Conservation (phyloP, 2,113 vertebrate genomes). For the Ciconia boyciana region DNA sequence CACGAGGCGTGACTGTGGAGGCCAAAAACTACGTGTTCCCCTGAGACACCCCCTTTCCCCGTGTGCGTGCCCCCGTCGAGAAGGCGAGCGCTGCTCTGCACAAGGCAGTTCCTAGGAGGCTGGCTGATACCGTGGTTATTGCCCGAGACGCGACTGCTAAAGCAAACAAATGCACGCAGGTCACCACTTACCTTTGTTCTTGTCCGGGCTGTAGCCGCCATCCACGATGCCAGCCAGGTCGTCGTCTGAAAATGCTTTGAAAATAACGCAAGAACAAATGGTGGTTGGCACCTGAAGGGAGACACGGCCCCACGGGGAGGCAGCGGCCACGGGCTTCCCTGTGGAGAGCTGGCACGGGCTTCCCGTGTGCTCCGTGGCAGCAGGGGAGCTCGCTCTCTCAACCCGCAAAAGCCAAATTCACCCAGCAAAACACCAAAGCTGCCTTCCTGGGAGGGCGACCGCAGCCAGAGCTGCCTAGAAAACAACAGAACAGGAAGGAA, state of each 20-base stretch:
- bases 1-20: neutral
- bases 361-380: rapidly evolving
- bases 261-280: neutral
- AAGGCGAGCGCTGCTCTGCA: neutral
- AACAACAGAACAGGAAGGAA: neutral
- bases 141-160: rapidly evolving
- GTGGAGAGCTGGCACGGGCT: neutral
- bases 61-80: rapidly evolving
- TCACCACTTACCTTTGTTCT: slow-evolving; percentile 74
- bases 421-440: neutral
- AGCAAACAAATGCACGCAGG: rapidly evolving
- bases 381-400: neutral
- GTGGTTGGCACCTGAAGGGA: neutral
- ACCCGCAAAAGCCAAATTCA: neutral
- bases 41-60: too few relatives aligned
- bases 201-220: slow-evolving; percentile 81
- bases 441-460: neutral
- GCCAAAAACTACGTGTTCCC: neutral
- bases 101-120: neutral
- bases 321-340: neutral
- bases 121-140: neutral
- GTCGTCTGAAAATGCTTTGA: slow-evolving; percentile 72
- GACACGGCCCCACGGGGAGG: rapidly evolving
- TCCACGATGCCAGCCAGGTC: slow-evolving; percentile 74
- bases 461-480: neutral